Evolutionary conservation across 2,113 vertebrate species (phyloP).

Genomic region (Lycocorax pyrrhopterus): DNA sequence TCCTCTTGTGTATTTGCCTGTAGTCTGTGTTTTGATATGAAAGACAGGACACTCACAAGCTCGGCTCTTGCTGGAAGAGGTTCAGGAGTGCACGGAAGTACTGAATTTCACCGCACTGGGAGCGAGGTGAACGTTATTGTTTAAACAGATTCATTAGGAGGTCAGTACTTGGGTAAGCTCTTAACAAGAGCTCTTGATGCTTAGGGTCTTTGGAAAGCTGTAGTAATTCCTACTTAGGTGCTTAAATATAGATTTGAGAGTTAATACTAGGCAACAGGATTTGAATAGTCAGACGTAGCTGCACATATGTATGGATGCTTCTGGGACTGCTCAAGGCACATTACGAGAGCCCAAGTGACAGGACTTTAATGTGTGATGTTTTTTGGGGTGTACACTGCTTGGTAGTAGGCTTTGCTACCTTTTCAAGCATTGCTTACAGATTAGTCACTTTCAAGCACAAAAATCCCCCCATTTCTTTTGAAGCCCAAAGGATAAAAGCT

Average conservation of each 20-base stretch:
- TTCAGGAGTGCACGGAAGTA: background rate
- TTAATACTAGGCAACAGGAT: conserved; percentile 43
- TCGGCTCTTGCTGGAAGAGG: background rate
- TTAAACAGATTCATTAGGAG: conserved; percentile 7
- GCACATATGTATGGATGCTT: background rate
- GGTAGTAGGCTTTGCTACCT: background rate
- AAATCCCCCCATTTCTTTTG: background rate
- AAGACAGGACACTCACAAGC: background rate
- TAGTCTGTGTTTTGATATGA: background rate
- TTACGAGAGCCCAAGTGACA: background rate
- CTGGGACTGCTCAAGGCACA: background rate
- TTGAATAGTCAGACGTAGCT: conserved; percentile 3
- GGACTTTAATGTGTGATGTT: background rate
- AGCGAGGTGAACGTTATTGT: accelerated
- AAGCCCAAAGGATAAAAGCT: background rate
- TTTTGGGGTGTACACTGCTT: background rate
- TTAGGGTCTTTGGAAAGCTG: conserved; percentile 34
- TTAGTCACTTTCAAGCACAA: background rate
- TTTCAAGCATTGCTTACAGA: background rate
- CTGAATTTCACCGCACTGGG: background rate
- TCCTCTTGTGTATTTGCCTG: background rate
- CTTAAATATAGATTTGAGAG: conserved; percentile 65
- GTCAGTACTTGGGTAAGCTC: background rate
- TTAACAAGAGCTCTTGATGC: conserved; percentile 22
- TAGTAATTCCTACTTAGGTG: conserved; percentile 49